Base-by-base conservation (phyloP, 2,888 invertebrate genomes). In the Antheraea assamensis region DNA sequence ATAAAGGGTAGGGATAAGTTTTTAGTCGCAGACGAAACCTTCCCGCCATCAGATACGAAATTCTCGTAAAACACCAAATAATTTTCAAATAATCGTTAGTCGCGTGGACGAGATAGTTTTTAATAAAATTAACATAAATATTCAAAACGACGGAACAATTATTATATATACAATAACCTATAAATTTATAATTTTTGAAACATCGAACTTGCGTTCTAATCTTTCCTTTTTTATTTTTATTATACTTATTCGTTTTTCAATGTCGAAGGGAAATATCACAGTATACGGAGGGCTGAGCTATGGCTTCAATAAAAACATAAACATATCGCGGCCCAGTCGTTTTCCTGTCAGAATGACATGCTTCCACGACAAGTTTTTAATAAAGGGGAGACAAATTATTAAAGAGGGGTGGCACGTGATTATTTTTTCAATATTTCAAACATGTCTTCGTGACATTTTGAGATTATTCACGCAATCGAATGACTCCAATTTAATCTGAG, bases 371-470 rank as follows among this genome's bases (percentile, higher is more conserved):
- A 35, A 30, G 70, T 27, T 55, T 70, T 42, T 70, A 73, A 55
- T 71, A 72, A 30, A 55, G 19, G 58, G 31, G 73, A 68, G 70
- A 73, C 73, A 42, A 42, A 73, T 68, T 72, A 68, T 73, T 70
- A 73, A 73, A 73, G 68, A 68, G 68, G 66, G 61, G 68, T n/a
- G n/a, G 10, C 10, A 68, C 35, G 19, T 35, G 31, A 0, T 31
- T 68, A 35, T 21, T 35, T 35, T 35, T 68, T 35, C n/a, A 68
- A 68, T 68, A 68, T 35, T 31, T 68, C 68, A 68, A 68, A 68
- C n/a, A 35, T 21, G n/a, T 68, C n/a, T 30, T 30, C 27, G 35
- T 68, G n/a, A 68, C 35, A 68, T 68, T 21, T 68, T 35, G n/a
- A 35, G 10, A 35, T 3, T 68, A n/a, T 68, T 68, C n/a, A n/a